A percentile compares a stretch with the other conserved stretches of the same genome.
Conservation (phyloP, 2,113 vertebrate species). For the Mustelus asterias region DNA sequence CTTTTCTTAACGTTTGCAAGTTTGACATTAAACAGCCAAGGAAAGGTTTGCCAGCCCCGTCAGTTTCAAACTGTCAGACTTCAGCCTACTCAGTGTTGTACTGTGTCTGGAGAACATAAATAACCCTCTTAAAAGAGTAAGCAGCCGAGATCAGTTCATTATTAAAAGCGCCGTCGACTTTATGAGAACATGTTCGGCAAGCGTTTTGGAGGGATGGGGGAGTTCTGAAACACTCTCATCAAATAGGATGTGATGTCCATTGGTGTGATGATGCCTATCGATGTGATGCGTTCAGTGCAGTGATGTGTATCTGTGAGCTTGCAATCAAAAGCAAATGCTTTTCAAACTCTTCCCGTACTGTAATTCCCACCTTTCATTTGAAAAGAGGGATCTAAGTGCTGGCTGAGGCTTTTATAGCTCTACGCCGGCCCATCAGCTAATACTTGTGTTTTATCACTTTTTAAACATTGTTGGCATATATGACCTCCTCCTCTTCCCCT, state of each 20-base stretch:
- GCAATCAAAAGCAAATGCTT: not conserved
- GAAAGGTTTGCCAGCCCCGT: not conserved
- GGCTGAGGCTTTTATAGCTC: not conserved
- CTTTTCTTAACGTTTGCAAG: not conserved
- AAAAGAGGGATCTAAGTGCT: not conserved
- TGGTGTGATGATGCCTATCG: not conserved
- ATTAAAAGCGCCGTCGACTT: not conserved
- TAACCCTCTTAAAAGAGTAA: not conserved
- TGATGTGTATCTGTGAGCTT: not conserved
- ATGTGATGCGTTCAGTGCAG: not conserved
- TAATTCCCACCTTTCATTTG: not conserved
- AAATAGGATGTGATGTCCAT: no score
- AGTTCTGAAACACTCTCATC: not conserved
- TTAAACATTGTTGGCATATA: not conserved
- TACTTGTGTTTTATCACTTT: not conserved
- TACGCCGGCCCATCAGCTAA: not conserved
- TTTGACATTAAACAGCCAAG: not conserved
- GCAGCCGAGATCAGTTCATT: not conserved
- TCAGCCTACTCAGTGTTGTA: not conserved
- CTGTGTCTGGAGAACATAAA: not conserved
- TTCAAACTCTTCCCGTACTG: not conserved
- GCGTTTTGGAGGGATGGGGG: not conserved
- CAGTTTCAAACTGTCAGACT: no score
- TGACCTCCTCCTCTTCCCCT: not conserved
- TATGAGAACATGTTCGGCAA: not conserved